Conservation (phyloP, 2,888 invertebrate species). For the Operophtera brumata region DNA sequence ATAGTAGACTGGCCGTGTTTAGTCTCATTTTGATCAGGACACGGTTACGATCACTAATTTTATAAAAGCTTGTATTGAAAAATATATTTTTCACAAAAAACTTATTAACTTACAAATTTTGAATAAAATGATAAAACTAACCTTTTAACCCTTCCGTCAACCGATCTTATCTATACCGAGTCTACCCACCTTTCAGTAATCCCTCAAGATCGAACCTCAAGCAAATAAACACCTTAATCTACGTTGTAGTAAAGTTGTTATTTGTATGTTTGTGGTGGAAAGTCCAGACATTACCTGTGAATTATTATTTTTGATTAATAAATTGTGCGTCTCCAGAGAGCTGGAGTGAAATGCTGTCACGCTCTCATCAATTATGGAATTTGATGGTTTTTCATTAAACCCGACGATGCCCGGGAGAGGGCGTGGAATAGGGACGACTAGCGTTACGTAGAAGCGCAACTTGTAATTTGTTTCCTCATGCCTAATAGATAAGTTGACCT, state of each 20-base stretch:
- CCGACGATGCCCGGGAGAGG: constrained; percentile 56
- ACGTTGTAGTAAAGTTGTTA: constrained; percentile 4
- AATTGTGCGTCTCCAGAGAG: constrained; percentile 70
- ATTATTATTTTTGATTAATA: constrained; percentile 81
- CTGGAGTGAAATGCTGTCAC: constrained; percentile 52
- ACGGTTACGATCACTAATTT: too few species aligned
- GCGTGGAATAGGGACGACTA: not conserved
- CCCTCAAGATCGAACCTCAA: constrained; percentile 35
- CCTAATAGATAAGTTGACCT: too few species aligned
- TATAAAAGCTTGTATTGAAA: too few species aligned
- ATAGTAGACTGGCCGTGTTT: too few species aligned
- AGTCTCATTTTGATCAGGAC: too few species aligned
- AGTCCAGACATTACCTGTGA: constrained; percentile 70
- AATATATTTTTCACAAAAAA: too few species aligned
- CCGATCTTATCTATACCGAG: constrained; percentile 23
- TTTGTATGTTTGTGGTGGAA: constrained; percentile 22
- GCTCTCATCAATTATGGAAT: constrained; percentile 71
- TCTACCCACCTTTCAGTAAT: constrained; percentile 13
- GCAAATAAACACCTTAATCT: constrained; percentile 1
- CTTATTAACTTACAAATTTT: too few species aligned
- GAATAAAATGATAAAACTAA: constrained; percentile 12
- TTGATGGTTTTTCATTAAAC: constrained; percentile 78
- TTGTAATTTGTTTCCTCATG: not conserved
- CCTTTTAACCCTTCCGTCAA: constrained; percentile 31
- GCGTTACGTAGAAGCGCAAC: constrained; percentile 11